Percentiles rank a stretch among this genome's conserved stretches.
Evolutionary conservation across 2,888 invertebrate genomes (phyloP).

Genomic region (Galeruca laticollis): DNA sequence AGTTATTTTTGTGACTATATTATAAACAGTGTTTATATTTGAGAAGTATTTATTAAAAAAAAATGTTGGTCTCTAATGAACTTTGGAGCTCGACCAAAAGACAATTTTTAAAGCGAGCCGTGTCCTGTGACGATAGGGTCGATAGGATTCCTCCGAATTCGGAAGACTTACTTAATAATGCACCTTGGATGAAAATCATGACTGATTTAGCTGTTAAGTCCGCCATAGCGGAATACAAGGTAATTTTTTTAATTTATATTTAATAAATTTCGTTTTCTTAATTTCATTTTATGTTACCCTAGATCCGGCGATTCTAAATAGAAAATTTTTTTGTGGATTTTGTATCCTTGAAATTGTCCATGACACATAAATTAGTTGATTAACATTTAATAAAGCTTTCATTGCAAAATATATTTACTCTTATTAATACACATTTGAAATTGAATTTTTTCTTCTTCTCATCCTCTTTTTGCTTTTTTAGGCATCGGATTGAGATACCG

Average conservation of each 20-base stretch:
- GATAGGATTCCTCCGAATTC: constrained; percentile 63
- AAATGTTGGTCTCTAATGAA: constrained; percentile 60
- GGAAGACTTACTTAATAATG: constrained; percentile 62
- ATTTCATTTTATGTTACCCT: too few relatives aligned
- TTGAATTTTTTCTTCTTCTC: too few relatives aligned
- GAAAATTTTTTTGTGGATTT: too few relatives aligned
- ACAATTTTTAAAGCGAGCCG: constrained; percentile 57
- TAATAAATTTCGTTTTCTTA: neutral
- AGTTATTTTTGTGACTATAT: neutral
- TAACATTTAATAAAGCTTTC: too few relatives aligned
- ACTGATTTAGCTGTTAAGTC: constrained; percentile 64
- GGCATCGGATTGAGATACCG: too few relatives aligned
- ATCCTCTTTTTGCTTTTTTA: too few relatives aligned
- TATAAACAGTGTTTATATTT: neutral
- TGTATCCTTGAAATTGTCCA: too few relatives aligned
- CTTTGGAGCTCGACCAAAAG: constrained; percentile 50
- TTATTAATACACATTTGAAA: too few relatives aligned
- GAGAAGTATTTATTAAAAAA: constrained; percentile 1
- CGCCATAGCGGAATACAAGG: constrained; percentile 65
- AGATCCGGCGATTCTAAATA: too few relatives aligned
- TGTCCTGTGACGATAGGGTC: constrained; percentile 56
- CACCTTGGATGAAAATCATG: constrained; percentile 65
- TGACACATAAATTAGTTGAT: too few relatives aligned
- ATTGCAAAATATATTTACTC: too few relatives aligned
- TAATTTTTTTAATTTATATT: constrained; percentile 44